Evolutionary conservation across 2,888 invertebrate genomes (phyloP), one percentile per base, ranked within the genome.

Genomic region (Leptothorax acervorum): DNA sequence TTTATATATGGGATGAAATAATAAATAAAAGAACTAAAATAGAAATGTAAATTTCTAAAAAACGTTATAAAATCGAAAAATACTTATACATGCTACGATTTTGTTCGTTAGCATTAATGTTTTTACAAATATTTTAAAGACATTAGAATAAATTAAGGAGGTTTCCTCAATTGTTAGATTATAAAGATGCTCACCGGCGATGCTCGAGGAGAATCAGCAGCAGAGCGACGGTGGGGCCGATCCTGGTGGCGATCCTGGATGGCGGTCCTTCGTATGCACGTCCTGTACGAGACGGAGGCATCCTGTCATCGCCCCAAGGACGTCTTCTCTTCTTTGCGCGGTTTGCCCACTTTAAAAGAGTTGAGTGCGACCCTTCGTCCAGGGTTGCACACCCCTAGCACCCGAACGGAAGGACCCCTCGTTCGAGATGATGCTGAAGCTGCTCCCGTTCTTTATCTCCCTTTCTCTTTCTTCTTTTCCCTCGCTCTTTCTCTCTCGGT

Each of bases 221-320:
- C 70, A 93, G 85, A 39, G 90, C 88, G 86, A 93, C 86, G 35
- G 91, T 89, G 18, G 89, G 89, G 84, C 89, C 92, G 83, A 92
- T 88, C 82, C 90, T 90, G 79, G 87, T 65, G 85, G 89, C 86
- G 87, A 91, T 90, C 88, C 86, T 91, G 88, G 91, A 90, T 85
- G 91, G 91, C 82, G 92, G 91, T 93, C 93, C 93, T 92, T 92
- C 92, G 89, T 91, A 91, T 92, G 92, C 92, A 90, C 93, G 92
- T 89, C 90, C 91, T 90, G 91, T 89, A 92, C 92, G 91, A 91
- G 92, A 91, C 91, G 94, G 88, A 93, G 93, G 94, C 94, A 94
- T 94, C 92, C 94, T 94, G 93, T 94, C 94, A 94, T 94, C 92
- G 94, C 94, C 94, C 90, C 93, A 90, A 86, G 88, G 87, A 89